Conservation (phyloP, 2,797 vertebrate species). For the Liparis tanakae region DNA sequence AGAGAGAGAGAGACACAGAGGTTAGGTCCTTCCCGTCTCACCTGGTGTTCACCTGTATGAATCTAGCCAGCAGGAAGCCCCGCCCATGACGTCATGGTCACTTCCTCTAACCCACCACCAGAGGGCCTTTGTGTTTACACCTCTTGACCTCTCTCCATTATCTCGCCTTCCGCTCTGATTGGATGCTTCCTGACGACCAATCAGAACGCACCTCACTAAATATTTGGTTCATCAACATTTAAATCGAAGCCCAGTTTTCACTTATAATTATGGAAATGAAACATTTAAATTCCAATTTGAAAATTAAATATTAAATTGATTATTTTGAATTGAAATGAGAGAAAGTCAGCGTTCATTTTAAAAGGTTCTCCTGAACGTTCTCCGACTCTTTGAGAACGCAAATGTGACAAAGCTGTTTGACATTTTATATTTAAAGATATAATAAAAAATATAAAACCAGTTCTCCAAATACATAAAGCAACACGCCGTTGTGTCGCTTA, state of each 20-base stretch:
- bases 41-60: too few relatives aligned
- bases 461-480: neutral
- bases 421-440: neutral
- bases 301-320: neutral
- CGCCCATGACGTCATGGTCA: too few relatives aligned
- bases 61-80: too few relatives aligned
- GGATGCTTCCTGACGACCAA: neutral
- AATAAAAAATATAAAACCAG: neutral
- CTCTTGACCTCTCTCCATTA: conserved; percentile 39
- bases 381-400: neutral
- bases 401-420: neutral
- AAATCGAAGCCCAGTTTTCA: neutral
- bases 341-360: neutral
- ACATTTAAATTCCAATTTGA: neutral
- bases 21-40: too few relatives aligned
- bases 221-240: neutral
- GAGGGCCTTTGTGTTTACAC: conserved; percentile 16
- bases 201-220: too few relatives aligned
- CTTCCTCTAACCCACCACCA: too few relatives aligned
- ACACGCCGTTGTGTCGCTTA: neutral
- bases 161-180: conserved; percentile 9
- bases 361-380: neutral
- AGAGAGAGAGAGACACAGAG: too few relatives aligned
- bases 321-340: neutral
- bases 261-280: neutral